phyloP scores from a whole-genome alignment of 2,797 vertebrate genomes.

The Neosalanx taihuensis region DNA sequence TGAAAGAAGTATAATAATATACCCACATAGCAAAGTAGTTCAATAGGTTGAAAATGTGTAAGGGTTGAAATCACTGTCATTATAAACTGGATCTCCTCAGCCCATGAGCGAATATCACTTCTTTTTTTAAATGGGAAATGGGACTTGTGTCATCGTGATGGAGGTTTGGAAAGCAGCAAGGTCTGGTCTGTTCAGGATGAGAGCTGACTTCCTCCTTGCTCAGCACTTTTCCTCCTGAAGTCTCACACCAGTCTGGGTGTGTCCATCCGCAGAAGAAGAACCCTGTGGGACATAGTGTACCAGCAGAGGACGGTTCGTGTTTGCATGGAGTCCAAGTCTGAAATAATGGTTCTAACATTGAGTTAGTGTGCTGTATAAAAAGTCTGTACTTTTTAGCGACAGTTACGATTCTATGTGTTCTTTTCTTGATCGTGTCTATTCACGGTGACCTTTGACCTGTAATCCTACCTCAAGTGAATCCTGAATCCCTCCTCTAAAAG shows the following conservation, averaged over 20 bases:
- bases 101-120: too few relatives aligned
- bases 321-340: too few relatives aligned
- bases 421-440: not conserved
- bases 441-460: not conserved
- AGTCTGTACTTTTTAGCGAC: not conserved
- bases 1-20: not conserved
- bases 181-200: slow-evolving; percentile 4
- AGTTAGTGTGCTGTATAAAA: too few relatives aligned
- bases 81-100: not conserved
- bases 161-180: not conserved
- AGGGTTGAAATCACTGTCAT: not conserved
- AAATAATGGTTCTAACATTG: too few relatives aligned
- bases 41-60: not conserved
- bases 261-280: not conserved
- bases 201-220: not conserved
- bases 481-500: not conserved
- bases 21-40: too few relatives aligned
- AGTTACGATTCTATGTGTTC: too few relatives aligned
- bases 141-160: not conserved
- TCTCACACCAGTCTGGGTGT: not conserved
- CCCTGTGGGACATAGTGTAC: not conserved
- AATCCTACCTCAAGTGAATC: not conserved
- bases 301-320: not conserved
- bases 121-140: not conserved
- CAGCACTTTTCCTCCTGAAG: slow-evolving; percentile 9